Base-by-base conservation (phyloP, 2,888 invertebrate species). In the Petrolisthes manimaculis region DNA sequence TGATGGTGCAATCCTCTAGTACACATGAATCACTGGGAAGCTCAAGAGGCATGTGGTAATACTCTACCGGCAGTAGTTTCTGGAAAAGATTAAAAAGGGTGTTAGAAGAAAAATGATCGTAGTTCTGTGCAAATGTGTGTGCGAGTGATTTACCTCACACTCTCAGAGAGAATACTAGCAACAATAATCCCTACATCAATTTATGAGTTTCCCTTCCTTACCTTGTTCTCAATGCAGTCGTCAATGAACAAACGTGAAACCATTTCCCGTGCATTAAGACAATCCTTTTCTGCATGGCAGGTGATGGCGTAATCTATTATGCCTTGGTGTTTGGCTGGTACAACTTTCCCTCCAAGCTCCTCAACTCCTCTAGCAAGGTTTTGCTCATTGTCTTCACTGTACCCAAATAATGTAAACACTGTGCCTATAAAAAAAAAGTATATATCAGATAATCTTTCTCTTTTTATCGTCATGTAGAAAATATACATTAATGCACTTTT, bases 191-290 rank as follows among this genome's bases (percentile, higher is more conserved):
- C 37, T 37, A 37, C 37, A 37, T 37, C 37, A 37, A 37, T 37
- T 37, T 37, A 2, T 37, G 37, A 37, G 37, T 37, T 37, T 37
- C 37, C 18, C 18, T 61, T 71, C 6, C 71, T 71, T 85, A 91
- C 90, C 84, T 90, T 69, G 12, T 94, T 94, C 69, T 94, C 94
- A 21, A 95, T 93, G 92, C 96, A 96, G 92, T 96, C 96, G 92
- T 95, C 95, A 95, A 97, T 93, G 95, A 95, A 97, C 89, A 95
- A 94, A 91, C 95, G 94, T 2, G 96, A 96, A 86, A 97, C 95
- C 0, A 95, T 93, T 92, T 96, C 95, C 0, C 93, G 93, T 1
- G 95, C 95, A 0, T 93, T 93, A 51, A 92, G 92, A 79, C 93
- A 92, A 0, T 1, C 37, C 53, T 53, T 37, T 8, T 51, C 82